Evolutionary conservation across 2,888 invertebrate genomes (phyloP), one percentile per base, ranked within the genome.

Genomic region (Mesochorus sp.): DNA sequence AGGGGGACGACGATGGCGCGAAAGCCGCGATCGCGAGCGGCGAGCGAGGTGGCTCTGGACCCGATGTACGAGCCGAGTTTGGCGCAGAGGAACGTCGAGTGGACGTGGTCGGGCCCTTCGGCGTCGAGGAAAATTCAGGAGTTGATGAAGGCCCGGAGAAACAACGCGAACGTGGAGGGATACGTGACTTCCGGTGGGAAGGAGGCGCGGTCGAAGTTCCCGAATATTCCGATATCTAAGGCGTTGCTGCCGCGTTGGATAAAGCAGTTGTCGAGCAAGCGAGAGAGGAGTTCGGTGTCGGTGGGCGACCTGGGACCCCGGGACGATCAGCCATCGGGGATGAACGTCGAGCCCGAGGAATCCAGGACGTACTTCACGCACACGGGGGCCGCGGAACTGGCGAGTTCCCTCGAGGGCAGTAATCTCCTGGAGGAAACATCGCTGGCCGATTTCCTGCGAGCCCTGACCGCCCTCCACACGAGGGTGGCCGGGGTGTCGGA

Each of bases 401-500:
- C 82, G 1, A 68, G 79, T 51, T 83, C 84, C 2, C 78, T 84
- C 10, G 93, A 93, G 83, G 92, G 93, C 3, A 93, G 93, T 12
- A 93, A 93, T 85, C 93, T 96, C 8, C 91, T 97, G 68, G 97
- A 97, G 89, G 95, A 96, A 84, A 97, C 97, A 0, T 96, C 96
- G 19, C 93, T 97, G 10, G 97, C 96, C 0, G 96, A 97, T 91
- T 93, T 97, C 66, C 93, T 97, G 24, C 92, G 96, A 70, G 96
- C 96, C 0, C 91, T 97, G 55, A 95, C 96, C 53, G 93, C 94
- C n/a, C 92, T 96, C 26, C 94, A 94, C 80, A 91, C 92, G 0
- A 90, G 92, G 57, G 92, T 92, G 0, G 92, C 92, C 0, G 92
- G 88, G 26, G 85, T 89, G 0, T 89, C 91, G 0, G 90, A 89